phyloP scores from a whole-genome alignment of 2,797 vertebrate species.

The Danio jaintianensis region DNA sequence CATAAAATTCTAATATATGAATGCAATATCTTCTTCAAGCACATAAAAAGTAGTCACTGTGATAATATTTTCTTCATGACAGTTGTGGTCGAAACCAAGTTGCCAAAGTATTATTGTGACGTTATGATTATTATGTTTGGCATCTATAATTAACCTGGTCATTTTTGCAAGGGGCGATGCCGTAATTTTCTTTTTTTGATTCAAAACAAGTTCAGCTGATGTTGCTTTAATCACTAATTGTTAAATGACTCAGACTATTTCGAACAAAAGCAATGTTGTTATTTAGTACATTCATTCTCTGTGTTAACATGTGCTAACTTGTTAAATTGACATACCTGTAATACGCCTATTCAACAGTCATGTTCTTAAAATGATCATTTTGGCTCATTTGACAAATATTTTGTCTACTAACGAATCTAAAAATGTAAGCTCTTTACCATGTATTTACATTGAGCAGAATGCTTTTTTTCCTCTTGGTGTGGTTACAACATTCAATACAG shows the following conservation, averaged over 20 bases:
- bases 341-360: too few species aligned
- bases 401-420: too few species aligned
- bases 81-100: not conserved
- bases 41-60: not conserved
- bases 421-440: too few species aligned
- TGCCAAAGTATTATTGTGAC: not conserved
- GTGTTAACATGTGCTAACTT: not conserved
- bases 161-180: not conserved
- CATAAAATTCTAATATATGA: too few species aligned
- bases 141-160: slow-evolving; percentile 3
- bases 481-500: not conserved
- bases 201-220: slow-evolving; percentile 3
- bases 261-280: not conserved
- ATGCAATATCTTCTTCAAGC: not conserved
- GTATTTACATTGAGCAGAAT: not conserved
- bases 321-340: not conserved
- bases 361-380: too few species aligned
- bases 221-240: not conserved
- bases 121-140: not conserved
- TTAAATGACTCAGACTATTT: slow-evolving; percentile 17
- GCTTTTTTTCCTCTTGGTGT: not conserved
- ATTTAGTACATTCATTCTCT: not conserved
- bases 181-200: not conserved
- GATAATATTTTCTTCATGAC: not conserved
- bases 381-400: too few species aligned